Evolutionary conservation across 2,888 invertebrate species (phyloP), one percentile per base, ranked within the genome.

Genomic region (Erebia ligea): DNA sequence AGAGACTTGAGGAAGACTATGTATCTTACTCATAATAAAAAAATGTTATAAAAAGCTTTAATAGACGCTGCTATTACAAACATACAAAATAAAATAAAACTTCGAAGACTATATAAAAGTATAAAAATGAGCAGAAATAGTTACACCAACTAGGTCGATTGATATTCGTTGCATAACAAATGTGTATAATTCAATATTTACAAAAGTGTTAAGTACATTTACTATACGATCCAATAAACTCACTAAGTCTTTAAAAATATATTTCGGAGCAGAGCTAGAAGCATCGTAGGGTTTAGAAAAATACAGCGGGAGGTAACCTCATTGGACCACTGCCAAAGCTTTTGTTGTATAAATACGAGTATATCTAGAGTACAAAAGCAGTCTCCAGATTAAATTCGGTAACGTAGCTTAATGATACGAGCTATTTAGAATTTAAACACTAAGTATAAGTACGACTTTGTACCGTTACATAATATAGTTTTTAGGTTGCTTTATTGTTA

Each of bases 381-480:
- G 94, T 94, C 94, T 94, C 93, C 92, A 92, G 92, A 89, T 86
- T 94, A 94, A 94, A 94, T 94, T 94, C 94, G 94, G 93, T 94
- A 92, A 94, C 89, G 92, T 92, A 91, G 87, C 88, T 91, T 90
- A 91, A 85, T 81, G 87, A 90, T 91, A 91, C 85, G 85, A 80
- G 81, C 80, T 84, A 85, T 83, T 84, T 84, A 81, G 83, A 84
- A 81, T 83, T 82, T 79, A 80, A 77, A 83, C 76, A 79, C 75
- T 75, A 77, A 67, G 66, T 72, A 59, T 75, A 77, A 76, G 76
- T 80, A 78, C 75, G 75, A 76, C 45, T 72, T 76, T 78, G 75
- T 76, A 77, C 72, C 74, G 72, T 73, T 57, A 68, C 68, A 62
- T 48, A 74, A 62, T 48, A 74, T 75, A 70, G 59, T 73, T 79